Conservation (phyloP, 2,888 invertebrate species). For the Drosophila borealis region DNA sequence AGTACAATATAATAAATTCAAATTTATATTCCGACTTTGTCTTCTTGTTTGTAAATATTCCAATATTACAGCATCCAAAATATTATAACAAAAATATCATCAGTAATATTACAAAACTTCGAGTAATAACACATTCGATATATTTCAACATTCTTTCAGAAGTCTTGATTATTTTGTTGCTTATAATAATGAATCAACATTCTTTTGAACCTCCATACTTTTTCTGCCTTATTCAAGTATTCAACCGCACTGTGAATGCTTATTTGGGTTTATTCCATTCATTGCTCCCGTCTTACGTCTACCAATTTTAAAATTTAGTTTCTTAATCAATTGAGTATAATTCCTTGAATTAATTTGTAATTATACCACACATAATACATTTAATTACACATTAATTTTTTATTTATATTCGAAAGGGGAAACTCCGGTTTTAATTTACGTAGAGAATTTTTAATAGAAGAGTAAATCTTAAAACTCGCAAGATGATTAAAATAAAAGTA, state of each 20-base stretch:
- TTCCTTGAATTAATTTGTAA: constrained; percentile 34
- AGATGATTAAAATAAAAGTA: neutral
- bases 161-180: neutral
- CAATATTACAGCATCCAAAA: neutral
- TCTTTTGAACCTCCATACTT: constrained; percentile 3
- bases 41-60: too few relatives aligned
- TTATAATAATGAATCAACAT: constrained; percentile 31
- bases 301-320: constrained; percentile 1
- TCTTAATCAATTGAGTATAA: constrained; percentile 28
- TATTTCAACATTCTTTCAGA: neutral
- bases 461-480: neutral
- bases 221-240: neutral
- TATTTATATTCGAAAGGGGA: neutral
- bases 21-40: too few relatives aligned
- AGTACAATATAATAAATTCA: too few relatives aligned
- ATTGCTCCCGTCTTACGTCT: constrained; percentile 12
- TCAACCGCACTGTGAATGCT: constrained; percentile 19
- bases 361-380: neutral
- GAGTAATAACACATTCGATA: neutral
- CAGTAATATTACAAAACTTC: neutral
- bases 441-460: neutral
- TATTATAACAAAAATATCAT: neutral
- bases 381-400: neutral
- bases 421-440: neutral
- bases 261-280: constrained; percentile 29